These are phyloP conservation scores for Bruchidius siliquastri DNA, from an alignment of 2,888 invertebrate species.

Conservation along the genomic window DNA sequence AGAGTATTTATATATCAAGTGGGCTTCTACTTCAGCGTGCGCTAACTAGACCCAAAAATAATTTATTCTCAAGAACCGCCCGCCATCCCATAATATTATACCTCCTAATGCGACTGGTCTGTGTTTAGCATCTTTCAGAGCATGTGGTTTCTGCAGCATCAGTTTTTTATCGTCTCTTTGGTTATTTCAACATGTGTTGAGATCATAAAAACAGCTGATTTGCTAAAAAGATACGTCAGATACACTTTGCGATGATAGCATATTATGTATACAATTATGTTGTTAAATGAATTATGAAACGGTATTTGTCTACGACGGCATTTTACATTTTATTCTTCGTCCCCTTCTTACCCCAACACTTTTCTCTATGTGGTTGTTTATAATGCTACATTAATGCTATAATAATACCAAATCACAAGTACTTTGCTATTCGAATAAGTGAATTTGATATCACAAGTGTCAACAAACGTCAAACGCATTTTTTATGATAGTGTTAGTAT, in stretches of 20 bases:
- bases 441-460: no score
- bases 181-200: neutral
- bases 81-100: neutral
- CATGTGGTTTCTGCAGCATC: neutral
- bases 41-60: neutral
- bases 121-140: neutral
- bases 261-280: no score
- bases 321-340: no score
- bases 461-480: no score
- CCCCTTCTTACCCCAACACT: no score
- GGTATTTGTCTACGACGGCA: no score
- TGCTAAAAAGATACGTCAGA: neutral
- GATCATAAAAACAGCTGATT: neutral
- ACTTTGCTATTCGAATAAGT: no score
- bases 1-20: neutral
- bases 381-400: no score
- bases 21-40: neutral
- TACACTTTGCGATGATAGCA: neutral
- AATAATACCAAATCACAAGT: no score
- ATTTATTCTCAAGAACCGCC: neutral
- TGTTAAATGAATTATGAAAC: no score
- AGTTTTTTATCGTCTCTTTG: neutral
- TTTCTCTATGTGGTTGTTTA: no score
- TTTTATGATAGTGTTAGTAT: no score
- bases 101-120: neutral